Percentiles rank a stretch among this genome's conserved stretches.
Evolutionary conservation across 2,797 vertebrate species (phyloP).

Genomic region (Rhodeus uyekii): DNA sequence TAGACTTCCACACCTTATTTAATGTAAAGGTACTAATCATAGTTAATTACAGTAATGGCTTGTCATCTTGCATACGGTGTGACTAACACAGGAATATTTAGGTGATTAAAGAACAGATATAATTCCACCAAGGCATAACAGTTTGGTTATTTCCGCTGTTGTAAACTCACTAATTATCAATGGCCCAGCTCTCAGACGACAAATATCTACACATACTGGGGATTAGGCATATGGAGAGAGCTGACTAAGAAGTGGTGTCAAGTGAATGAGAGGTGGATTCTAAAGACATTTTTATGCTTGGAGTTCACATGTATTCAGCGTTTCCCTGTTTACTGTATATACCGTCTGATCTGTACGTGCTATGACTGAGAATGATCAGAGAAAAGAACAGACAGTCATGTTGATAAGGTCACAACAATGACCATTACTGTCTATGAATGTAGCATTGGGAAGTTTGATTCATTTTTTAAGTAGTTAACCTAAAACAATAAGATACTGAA

Average conservation of each 20-base stretch:
- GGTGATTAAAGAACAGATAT: conserved; percentile 19
- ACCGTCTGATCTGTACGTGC: background rate
- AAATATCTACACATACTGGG: background rate
- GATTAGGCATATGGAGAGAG: conserved; percentile 14
- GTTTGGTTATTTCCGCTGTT: conserved; percentile 9
- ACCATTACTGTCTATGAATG: background rate
- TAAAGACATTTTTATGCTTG: background rate
- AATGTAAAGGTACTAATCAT: conserved; percentile 24
- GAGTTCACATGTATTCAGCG: conserved; percentile 27
- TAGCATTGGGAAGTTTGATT: background rate
- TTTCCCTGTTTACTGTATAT: conserved; percentile 7
- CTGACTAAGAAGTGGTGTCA: background rate
- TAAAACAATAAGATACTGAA: too few relatives aligned
- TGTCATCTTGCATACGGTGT: conserved; percentile 11
- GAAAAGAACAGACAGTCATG: background rate
- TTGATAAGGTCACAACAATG: background rate
- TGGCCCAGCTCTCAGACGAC: background rate
- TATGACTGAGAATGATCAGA: conserved; percentile 26
- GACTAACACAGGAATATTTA: conserved; percentile 15
- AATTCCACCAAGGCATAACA: conserved; percentile 4
- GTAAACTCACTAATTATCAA: conserved; percentile 23
- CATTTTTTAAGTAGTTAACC: too few relatives aligned
- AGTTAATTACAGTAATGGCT: conserved; percentile 6
- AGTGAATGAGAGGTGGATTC: conserved; percentile 10
- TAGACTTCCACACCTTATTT: background rate